phyloP scores from a whole-genome alignment of 2,113 vertebrate genomes.

The Amazona guildingii region DNA sequence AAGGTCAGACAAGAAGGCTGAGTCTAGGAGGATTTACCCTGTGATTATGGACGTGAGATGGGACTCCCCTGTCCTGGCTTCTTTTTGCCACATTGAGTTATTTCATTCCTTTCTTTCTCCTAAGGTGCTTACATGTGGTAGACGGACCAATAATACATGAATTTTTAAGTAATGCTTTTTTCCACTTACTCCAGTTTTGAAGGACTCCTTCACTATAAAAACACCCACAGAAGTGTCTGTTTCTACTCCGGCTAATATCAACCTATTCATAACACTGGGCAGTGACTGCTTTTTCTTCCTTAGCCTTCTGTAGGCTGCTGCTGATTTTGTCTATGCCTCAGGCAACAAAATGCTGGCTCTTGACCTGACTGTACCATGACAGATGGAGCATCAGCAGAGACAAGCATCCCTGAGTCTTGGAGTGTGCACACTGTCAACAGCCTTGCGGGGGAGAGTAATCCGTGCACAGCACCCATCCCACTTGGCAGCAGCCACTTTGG shows the following conservation, averaged over 20 bases:
- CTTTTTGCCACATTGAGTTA: background rate
- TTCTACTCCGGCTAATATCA: background rate
- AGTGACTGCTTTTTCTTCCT: background rate
- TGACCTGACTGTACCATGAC: background rate
- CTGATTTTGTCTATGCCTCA: background rate
- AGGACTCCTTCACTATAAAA: background rate
- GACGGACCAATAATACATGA: background rate
- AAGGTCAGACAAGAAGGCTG: background rate
- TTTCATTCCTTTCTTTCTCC: background rate
- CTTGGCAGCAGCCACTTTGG: background rate
- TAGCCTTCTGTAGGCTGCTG: background rate
- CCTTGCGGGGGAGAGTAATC: background rate
- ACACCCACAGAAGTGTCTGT: background rate
- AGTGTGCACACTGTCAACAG: rapidly evolving
- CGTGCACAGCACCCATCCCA: background rate
- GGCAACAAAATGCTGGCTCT: background rate
- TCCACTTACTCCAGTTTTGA: background rate
- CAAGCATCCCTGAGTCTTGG: background rate
- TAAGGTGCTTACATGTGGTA: background rate
- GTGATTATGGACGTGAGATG: background rate
- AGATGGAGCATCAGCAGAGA: background rate
- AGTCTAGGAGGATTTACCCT: too few relatives aligned
- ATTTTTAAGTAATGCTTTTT: background rate
- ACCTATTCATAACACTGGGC: background rate
- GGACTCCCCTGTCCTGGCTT: background rate